These are phyloP conservation scores for Calephelis nemesis DNA, from an alignment of 1,140 invertebrate species.

Conservation along the genomic window DNA sequence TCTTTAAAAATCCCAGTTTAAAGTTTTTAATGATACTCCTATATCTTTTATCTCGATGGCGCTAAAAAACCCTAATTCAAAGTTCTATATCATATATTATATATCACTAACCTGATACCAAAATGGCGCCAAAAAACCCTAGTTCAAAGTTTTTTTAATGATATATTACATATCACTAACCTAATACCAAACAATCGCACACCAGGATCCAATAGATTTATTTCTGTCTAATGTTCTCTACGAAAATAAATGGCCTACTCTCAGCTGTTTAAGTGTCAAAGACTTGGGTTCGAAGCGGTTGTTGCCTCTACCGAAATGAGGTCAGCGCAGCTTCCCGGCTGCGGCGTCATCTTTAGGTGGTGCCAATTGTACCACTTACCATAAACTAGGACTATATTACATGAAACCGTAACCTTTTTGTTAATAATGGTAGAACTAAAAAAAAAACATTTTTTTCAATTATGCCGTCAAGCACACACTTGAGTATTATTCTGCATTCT, in stretches of 20 bases:
- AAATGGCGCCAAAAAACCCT: slow-evolving; percentile 7
- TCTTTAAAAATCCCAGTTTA: too few relatives aligned
- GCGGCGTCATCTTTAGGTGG: slow-evolving; percentile 31
- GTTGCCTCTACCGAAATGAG: slow-evolving; percentile 65
- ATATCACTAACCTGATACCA: slow-evolving; percentile 19
- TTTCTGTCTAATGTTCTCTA: slow-evolving; percentile 63
- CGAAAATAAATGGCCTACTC: slow-evolving; percentile 74
- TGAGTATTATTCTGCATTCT: too few relatives aligned
- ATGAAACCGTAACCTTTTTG: neutral
- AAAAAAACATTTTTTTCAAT: too few relatives aligned
- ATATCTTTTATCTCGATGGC: too few relatives aligned
- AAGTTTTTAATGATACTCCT: too few relatives aligned
- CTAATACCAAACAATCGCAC: slow-evolving; percentile 44
- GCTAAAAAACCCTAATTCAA: too few relatives aligned
- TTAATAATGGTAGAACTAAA: too few relatives aligned
- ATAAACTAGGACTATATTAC: neutral
- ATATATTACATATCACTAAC: too few relatives aligned
- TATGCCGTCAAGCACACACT: too few relatives aligned
- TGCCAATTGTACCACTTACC: slow-evolving; percentile 31
- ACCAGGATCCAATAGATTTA: slow-evolving; percentile 59
- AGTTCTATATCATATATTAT: too few relatives aligned
- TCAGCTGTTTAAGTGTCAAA: slow-evolving; percentile 65
- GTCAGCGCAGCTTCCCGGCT: slow-evolving; percentile 51
- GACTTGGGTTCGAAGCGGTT: slow-evolving; percentile 58
- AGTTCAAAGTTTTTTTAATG: too few relatives aligned